Conservation (phyloP, 2,113 vertebrate genomes). For the Cyanistes caeruleus region DNA sequence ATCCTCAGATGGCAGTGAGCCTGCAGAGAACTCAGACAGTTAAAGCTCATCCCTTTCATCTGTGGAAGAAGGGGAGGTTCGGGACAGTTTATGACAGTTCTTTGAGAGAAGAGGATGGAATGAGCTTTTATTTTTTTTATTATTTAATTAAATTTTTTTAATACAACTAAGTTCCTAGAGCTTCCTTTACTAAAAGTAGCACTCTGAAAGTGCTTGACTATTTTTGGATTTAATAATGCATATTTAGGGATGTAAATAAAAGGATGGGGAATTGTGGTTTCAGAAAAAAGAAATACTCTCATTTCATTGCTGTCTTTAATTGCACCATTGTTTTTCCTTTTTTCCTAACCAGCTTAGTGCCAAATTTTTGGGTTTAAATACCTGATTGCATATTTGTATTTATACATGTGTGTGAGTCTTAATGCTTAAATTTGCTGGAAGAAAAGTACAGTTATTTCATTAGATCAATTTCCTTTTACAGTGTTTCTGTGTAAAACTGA, state of each 20-base stretch:
- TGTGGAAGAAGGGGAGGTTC: conserved; percentile 70
- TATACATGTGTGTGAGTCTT: not conserved
- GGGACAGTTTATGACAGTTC: conserved; percentile 39
- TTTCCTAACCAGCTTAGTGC: not conserved
- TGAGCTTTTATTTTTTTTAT: not conserved
- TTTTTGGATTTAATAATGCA: not conserved
- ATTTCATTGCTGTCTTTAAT: not conserved
- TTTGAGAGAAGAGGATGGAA: not conserved
- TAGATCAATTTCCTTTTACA: not conserved
- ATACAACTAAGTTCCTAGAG: not conserved
- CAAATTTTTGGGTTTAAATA: not conserved
- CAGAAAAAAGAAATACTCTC: not conserved
- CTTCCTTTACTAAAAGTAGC: not conserved
- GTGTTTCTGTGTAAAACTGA: not conserved
- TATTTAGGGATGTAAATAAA: conserved; percentile 1
- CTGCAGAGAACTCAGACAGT: conserved; percentile 40
- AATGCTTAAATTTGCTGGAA: not conserved
- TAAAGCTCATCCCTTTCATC: conserved; percentile 64
- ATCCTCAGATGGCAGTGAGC: conserved; percentile 67
- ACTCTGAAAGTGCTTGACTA: not conserved
- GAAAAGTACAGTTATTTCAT: not conserved
- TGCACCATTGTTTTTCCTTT: not conserved
- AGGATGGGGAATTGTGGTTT: not conserved
- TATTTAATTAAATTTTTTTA: conserved; percentile 2
- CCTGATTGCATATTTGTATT: not conserved